Evolutionary conservation across 2,888 invertebrate genomes (phyloP).

Genomic region (Aphodius sticticus): DNA sequence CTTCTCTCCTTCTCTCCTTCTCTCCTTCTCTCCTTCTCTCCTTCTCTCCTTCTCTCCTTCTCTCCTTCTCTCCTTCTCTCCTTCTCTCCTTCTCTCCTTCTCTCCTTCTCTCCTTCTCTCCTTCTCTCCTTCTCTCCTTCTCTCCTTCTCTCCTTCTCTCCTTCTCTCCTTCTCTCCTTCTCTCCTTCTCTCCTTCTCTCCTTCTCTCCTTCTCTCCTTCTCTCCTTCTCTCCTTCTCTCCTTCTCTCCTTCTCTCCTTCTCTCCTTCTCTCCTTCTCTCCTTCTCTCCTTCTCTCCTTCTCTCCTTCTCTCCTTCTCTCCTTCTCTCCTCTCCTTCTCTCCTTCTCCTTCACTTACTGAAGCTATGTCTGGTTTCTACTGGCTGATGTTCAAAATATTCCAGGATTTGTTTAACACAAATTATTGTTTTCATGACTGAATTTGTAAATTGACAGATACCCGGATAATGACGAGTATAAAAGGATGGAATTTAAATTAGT

Average conservation of each 20-base stretch:
- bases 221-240: background rate
- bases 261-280: background rate
- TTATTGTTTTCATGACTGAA: no score
- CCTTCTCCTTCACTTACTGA: no score
- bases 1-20: background rate
- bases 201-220: background rate
- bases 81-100: background rate
- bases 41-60: slow-evolving; percentile 8
- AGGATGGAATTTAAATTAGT: no score
- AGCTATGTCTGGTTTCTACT: no score
- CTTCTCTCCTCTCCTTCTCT: background rate
- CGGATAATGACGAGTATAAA: no score
- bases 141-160: background rate
- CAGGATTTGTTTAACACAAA: no score
- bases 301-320: background rate
- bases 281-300: background rate
- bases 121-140: slow-evolving; percentile 40
- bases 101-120: slow-evolving; percentile 15
- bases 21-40: slow-evolving; percentile 9
- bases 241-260: slow-evolving; percentile 4
- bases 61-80: slow-evolving; percentile 12
- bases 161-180: background rate
- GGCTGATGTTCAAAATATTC: no score
- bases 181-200: background rate
- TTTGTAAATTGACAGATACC: no score